These are phyloP conservation scores for Apodemia duryi DNA, from an alignment of 2,888 invertebrate species.

Conservation along the genomic window DNA sequence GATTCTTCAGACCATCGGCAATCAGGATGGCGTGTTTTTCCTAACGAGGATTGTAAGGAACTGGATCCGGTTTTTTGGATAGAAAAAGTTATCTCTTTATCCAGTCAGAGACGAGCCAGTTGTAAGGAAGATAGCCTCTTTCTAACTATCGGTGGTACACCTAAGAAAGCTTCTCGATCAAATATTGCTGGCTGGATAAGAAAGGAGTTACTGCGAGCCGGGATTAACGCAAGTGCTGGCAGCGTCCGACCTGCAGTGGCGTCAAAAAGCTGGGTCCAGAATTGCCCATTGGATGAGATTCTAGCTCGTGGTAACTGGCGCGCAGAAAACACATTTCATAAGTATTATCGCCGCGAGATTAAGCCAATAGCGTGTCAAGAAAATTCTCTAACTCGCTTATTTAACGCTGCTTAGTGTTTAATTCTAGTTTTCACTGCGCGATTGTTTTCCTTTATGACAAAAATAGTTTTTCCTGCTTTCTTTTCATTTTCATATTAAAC, in stretches of 20 bases:
- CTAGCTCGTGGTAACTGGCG: constrained; percentile 16
- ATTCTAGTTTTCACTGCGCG: too few relatives aligned
- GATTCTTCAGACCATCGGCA: constrained; percentile 4
- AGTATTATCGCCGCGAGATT: constrained; percentile 14
- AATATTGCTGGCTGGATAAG: constrained; percentile 12
- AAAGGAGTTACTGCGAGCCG: not conserved
- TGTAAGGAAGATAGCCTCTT: not conserved
- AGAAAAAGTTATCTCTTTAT: not conserved
- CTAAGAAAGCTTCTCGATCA: constrained; percentile 1
- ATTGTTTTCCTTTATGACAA: too few relatives aligned
- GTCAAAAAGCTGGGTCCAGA: constrained; percentile 17
- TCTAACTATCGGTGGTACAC: not conserved
- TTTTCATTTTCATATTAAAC: too few relatives aligned
- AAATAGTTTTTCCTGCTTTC: too few relatives aligned
- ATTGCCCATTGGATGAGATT: constrained; percentile 19
- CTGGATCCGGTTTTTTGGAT: constrained; percentile 6
- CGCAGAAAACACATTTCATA: constrained; percentile 5
- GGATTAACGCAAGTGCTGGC: constrained; percentile 16
- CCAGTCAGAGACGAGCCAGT: not conserved
- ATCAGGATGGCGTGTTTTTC: constrained; percentile 15
- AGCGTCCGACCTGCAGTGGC: constrained; percentile 20
- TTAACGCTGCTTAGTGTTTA: not conserved
- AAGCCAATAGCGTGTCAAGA: not conserved
- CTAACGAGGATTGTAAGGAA: not conserved
- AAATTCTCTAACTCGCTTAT: not conserved